Conservation (phyloP, 2,797 vertebrate genomes). For the Eurystomus glaucurus region DNA sequence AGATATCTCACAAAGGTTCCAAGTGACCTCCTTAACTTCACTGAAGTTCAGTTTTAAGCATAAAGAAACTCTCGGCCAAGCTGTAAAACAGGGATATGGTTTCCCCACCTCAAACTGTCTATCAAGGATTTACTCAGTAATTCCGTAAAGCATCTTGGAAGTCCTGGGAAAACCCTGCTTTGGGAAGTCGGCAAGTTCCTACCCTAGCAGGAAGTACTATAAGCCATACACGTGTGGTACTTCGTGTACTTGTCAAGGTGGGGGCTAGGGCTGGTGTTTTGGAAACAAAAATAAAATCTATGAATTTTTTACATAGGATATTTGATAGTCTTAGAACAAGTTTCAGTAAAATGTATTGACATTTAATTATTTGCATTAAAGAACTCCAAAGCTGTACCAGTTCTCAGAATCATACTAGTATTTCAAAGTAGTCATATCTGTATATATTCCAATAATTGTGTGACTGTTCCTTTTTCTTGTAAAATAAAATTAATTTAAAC, state of each 20-base stretch:
- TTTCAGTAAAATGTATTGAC: background rate
- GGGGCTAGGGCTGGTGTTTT: background rate
- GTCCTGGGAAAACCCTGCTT: background rate
- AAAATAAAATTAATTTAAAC: background rate
- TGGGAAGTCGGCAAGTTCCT: background rate
- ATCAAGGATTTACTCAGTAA: background rate
- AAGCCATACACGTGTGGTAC: accelerated
- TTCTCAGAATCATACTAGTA: background rate
- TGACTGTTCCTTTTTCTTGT: background rate
- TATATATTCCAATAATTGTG: background rate
- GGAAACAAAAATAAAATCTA: background rate
- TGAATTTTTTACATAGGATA: background rate
- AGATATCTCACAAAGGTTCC: background rate
- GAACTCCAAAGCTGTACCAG: background rate
- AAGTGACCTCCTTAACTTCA: background rate
- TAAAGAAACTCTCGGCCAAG: background rate
- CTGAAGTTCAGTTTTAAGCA: background rate
- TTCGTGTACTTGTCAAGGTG: background rate
- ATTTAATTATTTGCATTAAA: background rate
- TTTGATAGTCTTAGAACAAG: background rate
- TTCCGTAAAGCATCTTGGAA: background rate
- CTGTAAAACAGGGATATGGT: background rate
- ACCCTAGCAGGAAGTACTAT: background rate
- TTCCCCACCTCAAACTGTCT: background rate
- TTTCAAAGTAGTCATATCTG: background rate